Evolutionary conservation across 2,888 invertebrate species (phyloP).

Genomic region (Andricus curvator): DNA sequence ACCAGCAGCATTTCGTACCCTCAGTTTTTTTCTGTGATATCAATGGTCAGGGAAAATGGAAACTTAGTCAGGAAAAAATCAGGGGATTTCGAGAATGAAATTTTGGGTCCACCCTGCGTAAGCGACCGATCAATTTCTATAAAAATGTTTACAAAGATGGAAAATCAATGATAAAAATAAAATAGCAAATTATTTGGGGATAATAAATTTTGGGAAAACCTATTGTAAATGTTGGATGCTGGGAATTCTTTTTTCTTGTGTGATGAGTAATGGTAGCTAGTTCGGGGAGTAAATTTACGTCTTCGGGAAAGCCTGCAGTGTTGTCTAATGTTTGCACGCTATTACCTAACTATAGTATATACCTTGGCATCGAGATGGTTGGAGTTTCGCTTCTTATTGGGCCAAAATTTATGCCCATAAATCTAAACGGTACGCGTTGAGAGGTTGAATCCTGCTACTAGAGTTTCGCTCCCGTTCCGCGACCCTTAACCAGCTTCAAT

Average conservation of each 20-base stretch:
- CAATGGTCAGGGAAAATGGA: no score
- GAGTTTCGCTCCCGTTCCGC: constrained; percentile 58
- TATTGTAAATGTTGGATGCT: neutral
- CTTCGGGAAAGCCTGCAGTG: constrained; percentile 36
- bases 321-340: constrained; percentile 40
- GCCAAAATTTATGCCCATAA: constrained; percentile 70
- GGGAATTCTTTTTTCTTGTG: neutral
- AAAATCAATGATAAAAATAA: neutral
- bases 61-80: no score
- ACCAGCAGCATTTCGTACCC: no score
- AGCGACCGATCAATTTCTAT: neutral
- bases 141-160: neutral
- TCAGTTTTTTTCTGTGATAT: no score
- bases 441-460: constrained; percentile 67
- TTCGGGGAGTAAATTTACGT: constrained; percentile 40
- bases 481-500: constrained; percentile 46
- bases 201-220: neutral
- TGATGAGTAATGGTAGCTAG: constrained; percentile 35
- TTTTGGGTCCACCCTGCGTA: neutral
- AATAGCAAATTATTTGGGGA: neutral
- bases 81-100: no score
- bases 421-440: constrained; percentile 66
- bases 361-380: constrained; percentile 53
- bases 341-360: constrained; percentile 35
- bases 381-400: constrained; percentile 59